A percentile compares a stretch with the other conserved stretches of the same genome.
phyloP scores from a whole-genome alignment of 2,113 vertebrate genomes.

The Cettia cetti region DNA sequence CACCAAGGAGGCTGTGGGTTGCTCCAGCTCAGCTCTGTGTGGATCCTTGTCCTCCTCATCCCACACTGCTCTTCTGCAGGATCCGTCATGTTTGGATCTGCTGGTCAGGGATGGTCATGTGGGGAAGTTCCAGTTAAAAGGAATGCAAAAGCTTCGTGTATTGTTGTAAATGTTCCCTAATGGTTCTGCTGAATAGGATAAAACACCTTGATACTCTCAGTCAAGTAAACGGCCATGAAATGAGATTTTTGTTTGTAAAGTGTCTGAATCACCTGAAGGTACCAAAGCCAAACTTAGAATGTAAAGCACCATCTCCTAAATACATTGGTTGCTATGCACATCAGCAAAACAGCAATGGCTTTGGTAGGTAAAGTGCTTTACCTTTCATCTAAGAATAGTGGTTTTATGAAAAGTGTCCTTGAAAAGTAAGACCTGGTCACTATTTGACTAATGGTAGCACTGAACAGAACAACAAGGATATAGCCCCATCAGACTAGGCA shows the following conservation, averaged over 20 bases:
- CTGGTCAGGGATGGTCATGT: neutral
- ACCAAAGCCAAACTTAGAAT: neutral
- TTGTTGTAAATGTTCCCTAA: neutral
- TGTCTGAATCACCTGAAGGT: neutral
- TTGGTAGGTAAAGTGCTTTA: neutral
- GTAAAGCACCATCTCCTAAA: neutral
- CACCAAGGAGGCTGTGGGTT: neutral
- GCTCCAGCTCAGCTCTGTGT: neutral
- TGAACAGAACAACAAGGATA: neutral
- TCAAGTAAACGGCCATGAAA: neutral
- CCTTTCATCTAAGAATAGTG: neutral
- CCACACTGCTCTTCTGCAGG: neutral
- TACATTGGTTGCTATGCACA: neutral
- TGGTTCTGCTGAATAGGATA: neutral
- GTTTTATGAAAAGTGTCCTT: neutral
- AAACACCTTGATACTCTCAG: neutral
- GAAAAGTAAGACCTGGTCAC: neutral
- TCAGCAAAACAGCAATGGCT: neutral
- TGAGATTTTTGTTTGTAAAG: neutral
- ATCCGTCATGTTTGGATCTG: fast-evolving
- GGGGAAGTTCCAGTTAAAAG: neutral
- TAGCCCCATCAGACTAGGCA: neutral
- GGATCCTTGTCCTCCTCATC: neutral
- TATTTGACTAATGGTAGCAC: neutral
- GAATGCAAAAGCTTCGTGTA: neutral